Base-by-base conservation (phyloP, 2,888 invertebrate species). In the Pseudococcus longispinus region DNA sequence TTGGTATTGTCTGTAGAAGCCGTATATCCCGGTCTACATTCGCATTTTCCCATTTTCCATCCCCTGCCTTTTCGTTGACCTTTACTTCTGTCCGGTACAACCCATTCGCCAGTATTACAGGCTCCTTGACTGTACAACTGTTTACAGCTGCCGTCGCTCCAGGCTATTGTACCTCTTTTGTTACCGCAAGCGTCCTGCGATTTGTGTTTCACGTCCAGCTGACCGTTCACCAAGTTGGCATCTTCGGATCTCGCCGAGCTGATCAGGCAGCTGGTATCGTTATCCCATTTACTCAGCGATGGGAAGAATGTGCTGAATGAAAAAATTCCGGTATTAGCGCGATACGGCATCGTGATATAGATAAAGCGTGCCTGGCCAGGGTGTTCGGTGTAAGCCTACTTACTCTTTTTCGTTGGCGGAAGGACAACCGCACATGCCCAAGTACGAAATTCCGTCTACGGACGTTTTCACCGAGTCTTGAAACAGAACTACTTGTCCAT, bases 391-490 rank as follows among this genome's bases (percentile, higher is more conserved):
- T 4, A n/a, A 29, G 23, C 15, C 9, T 51, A 90, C 86, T 90
- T 90, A 82, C 90, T 90, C 9, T 89, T 89, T 87, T 89, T 91
- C 3, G 91, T 90, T 18, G 91, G 86, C 90, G 0, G 91, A 92
- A 0, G 93, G 92, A 89, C 96, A 96, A 11, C 94, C 94, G 89
- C 96, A 96, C 83, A 95, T 93, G 0, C 96, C 96, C 89, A 95
- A 95, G 90, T 95, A 96, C 82, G 95, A 95, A 77, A 96, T 93
- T 0, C 96, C 96, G 89, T 96, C 96, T 1, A 96, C 90, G 0
- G 95, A 95, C 0, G 95, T 95, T 1, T 95, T 91, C 0, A 95
- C 94, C 26, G 94, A 94, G 89, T 95, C 95, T 91, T 96, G 96
- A 90, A 95, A 96, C 0, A 96, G 93, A 3, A 96, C 94, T 11